These are phyloP conservation scores for Cynopterus sphinx DNA, from an alignment of 2,797 vertebrate genomes.

Conservation along the genomic window DNA sequence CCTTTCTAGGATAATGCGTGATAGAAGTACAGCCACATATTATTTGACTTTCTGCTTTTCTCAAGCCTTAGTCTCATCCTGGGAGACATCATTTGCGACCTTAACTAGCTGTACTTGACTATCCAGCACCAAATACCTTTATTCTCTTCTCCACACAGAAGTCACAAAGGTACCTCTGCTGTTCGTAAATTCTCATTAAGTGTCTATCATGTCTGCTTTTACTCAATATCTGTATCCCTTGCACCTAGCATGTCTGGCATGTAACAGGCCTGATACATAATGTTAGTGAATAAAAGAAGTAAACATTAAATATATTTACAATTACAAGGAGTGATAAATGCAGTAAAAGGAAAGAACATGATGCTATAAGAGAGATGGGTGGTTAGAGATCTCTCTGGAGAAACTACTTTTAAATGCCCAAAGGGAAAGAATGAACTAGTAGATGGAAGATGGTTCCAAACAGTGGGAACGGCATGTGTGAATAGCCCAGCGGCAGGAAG, in stretches of 20 bases:
- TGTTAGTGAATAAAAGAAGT: neutral
- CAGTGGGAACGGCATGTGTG: rapidly evolving
- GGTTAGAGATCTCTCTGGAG: neutral
- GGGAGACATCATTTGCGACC: neutral
- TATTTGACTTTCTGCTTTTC: neutral
- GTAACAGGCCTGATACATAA: neutral
- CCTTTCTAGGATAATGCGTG: neutral
- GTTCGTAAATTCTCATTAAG: neutral
- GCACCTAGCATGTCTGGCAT: neutral
- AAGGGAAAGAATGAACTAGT: neutral
- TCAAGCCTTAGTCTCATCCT: neutral
- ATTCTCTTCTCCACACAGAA: neutral
- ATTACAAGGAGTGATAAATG: neutral
- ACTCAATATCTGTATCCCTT: neutral
- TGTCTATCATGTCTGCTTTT: neutral
- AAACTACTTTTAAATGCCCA: neutral
- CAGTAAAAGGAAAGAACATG: neutral
- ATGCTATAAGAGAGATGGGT: neutral
- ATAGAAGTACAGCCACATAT: neutral
- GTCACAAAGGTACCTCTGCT: neutral
- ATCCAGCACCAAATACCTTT: neutral
- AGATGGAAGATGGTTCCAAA: neutral
- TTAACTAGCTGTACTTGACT: neutral
- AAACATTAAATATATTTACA: neutral
- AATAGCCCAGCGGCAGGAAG: neutral